These are phyloP conservation scores for Lithobates sylvaticus DNA, from an alignment of 2,797 vertebrate species.

Conservation along the genomic window DNA sequence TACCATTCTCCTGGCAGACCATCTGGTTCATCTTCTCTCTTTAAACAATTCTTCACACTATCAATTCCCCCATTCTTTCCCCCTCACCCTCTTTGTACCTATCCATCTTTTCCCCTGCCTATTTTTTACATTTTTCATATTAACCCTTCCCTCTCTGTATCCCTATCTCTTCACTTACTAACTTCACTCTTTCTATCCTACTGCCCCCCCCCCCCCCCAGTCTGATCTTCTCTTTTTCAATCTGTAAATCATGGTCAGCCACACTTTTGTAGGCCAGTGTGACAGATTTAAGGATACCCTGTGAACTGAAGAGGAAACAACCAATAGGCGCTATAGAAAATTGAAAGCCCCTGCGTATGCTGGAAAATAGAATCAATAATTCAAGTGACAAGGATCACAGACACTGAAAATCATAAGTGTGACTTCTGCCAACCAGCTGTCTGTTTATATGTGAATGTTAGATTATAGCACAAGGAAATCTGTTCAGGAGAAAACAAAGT, in stretches of 20 bases:
- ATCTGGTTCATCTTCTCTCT: no score
- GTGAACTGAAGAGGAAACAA: not conserved
- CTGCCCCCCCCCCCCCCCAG: no score
- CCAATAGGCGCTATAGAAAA: not conserved
- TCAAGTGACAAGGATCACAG: conserved; percentile 14
- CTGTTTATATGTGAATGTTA: conserved; percentile 8
- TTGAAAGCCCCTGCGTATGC: not conserved
- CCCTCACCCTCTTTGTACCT: no score
- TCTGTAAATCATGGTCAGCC: not conserved
- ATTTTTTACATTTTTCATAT: no score
- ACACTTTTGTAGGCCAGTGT: conserved; percentile 2
- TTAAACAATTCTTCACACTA: no score
- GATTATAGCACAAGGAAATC: not conserved
- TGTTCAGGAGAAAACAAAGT: conserved; percentile 1
- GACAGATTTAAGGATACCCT: not conserved
- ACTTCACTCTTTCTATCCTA: no score
- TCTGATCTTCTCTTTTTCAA: not conserved
- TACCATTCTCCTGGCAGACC: no score
- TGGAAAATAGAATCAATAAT: conserved; percentile 24
- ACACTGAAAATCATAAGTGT: not conserved
- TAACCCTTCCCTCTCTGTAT: no score
- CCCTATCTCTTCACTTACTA: no score
- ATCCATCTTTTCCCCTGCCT: no score
- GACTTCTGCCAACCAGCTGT: conserved; percentile 11
- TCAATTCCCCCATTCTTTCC: no score